These are phyloP conservation scores for Thamnophis sirtalis DNA, from an alignment of 2,113 vertebrate genomes.

Conservation along the genomic window DNA sequence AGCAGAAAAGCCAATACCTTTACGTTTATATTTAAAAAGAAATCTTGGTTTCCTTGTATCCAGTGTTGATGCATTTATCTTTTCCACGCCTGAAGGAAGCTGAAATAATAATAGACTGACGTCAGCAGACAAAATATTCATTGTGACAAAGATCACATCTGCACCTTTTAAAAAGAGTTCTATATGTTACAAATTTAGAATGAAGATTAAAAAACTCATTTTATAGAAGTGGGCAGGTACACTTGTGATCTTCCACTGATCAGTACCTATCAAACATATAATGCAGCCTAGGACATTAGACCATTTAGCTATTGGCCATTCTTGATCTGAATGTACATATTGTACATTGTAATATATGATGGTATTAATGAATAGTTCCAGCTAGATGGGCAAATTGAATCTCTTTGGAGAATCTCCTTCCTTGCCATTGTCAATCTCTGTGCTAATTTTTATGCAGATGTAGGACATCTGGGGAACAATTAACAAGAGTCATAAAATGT, in stretches of 20 bases:
- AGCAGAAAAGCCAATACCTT: constrained; percentile 35
- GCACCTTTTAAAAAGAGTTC: background rate
- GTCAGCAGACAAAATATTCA: background rate
- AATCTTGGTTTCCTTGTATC: background rate
- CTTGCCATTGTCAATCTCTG: background rate
- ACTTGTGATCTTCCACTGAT: background rate
- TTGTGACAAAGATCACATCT: background rate
- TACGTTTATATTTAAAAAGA: background rate
- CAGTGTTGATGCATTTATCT: background rate
- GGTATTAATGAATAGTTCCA: background rate
- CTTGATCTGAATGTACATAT: background rate
- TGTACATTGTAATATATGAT: background rate
- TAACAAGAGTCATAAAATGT: background rate
- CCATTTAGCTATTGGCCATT: background rate
- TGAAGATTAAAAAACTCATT: background rate
- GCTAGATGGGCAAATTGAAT: background rate
- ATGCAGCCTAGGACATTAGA: background rate
- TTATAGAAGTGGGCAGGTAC: background rate
- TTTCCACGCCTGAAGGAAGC: background rate
- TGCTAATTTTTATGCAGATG: background rate
- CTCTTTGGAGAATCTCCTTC: background rate
- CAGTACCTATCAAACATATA: background rate
- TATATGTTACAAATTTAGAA: background rate
- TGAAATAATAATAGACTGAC: background rate
- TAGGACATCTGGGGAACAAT: background rate